Percentiles rank a stretch among this genome's conserved stretches.
phyloP scores from a whole-genome alignment of 2,113 vertebrate species.

The Albula glossodonta region DNA sequence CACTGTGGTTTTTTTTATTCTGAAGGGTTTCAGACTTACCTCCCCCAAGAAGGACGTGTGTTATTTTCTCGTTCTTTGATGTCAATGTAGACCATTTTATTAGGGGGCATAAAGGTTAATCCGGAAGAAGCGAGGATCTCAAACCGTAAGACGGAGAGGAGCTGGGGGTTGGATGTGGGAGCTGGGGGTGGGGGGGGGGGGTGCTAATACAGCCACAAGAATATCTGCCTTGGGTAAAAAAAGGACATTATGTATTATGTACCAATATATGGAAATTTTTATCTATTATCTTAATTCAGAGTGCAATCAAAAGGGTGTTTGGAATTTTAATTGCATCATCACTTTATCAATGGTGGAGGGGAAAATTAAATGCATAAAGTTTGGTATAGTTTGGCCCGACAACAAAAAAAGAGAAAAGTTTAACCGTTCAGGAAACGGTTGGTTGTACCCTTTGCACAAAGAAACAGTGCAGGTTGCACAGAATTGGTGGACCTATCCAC shows the following conservation, averaged over 20 bases:
- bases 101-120: conserved; percentile 65
- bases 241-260: conserved; percentile 40
- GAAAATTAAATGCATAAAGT: conserved; percentile 42
- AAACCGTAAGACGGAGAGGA: conserved; percentile 47
- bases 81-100: conserved; percentile 65
- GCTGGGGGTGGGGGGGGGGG: conserved; percentile 23
- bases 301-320: conserved; percentile 54
- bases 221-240: conserved; percentile 35
- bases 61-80: conserved; percentile 64
- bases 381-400: background rate
- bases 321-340: conserved; percentile 50
- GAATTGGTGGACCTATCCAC: no score
- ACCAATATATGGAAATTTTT: conserved; percentile 19
- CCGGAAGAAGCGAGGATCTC: conserved; percentile 60
- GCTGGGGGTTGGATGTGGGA: conserved; percentile 35
- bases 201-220: conserved; percentile 23
- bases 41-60: conserved; percentile 53
- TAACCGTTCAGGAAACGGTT: no score
- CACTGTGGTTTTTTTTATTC: conserved; percentile 28
- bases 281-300: conserved; percentile 23
- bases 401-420: conserved; percentile 9
- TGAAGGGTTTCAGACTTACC: conserved; percentile 36
- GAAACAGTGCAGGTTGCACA: no score
- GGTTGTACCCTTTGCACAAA: no score
- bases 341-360: conserved; percentile 33